A percentile compares a stretch with the other conserved stretches of the same genome.
Evolutionary conservation across 2,797 vertebrate species (phyloP).

Genomic region (Danio albolineatus): DNA sequence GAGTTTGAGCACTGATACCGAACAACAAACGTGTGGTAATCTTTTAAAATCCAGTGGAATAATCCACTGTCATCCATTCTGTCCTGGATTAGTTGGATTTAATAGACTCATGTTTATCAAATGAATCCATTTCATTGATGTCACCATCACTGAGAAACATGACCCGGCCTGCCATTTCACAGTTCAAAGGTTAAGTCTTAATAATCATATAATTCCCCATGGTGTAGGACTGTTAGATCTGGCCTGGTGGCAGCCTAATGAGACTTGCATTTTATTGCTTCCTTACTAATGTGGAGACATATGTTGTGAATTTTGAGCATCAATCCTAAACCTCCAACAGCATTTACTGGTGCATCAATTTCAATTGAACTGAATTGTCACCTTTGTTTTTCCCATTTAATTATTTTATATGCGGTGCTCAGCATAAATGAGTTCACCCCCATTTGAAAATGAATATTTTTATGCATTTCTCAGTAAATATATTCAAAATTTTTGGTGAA

Average conservation of each 20-base stretch:
- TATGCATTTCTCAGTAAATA: too few species aligned
- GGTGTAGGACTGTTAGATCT: slow-evolving; percentile 76
- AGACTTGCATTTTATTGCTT: slow-evolving; percentile 87
- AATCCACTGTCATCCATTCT: slow-evolving; percentile 77
- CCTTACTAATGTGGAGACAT: slow-evolving; percentile 95
- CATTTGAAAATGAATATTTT: too few species aligned
- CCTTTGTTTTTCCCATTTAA: background rate
- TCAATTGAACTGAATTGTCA: background rate
- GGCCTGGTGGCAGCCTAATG: slow-evolving; percentile 84
- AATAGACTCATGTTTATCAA: slow-evolving; percentile 72
- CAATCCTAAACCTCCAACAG: slow-evolving; percentile 69
- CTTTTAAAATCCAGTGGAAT: slow-evolving; percentile 34
- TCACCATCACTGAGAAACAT: slow-evolving; percentile 66
- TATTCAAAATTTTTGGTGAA: too few species aligned
- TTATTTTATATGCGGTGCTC: too few species aligned
- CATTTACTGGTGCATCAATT: slow-evolving; percentile 72
- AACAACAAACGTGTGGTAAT: slow-evolving; percentile 47
- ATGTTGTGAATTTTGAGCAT: slow-evolving; percentile 95
- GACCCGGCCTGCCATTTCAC: slow-evolving; percentile 63
- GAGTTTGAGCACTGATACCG: slow-evolving; percentile 1
- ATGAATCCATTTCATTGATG: slow-evolving; percentile 51
- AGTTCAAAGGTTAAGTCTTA: slow-evolving; percentile 87
- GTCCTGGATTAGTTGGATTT: slow-evolving; percentile 81
- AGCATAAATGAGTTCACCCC: too few species aligned
- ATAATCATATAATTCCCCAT: slow-evolving; percentile 89